Base-by-base conservation (phyloP, 2,113 vertebrate species). In the Catharus fuscescens region DNA sequence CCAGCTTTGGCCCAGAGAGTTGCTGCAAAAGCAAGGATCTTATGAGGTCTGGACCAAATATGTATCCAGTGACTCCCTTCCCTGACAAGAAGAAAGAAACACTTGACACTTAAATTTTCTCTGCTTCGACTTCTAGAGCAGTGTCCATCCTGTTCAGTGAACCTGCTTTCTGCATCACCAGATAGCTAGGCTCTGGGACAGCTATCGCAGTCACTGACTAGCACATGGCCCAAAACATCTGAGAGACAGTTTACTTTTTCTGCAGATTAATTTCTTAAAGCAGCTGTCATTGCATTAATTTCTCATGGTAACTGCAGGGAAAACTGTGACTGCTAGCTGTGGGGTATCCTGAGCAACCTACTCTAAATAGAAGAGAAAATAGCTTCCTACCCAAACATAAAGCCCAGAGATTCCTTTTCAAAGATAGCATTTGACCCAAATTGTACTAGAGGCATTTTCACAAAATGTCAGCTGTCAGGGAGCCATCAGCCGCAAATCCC, bases 241-340 rank as follows among this genome's bases (percentile, higher is more conserved):
- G 45, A 65, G 6, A 66, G 21, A 23, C 21, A n/a, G 15, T 16
- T 40, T 80, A 34, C 5, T 10, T 57, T 20, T 65, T 31, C 61
- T 53, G 5, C 32, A 88, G 28, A 50, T 53, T n/a, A 77, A 14
- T 57, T 70, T 90, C 32, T 53, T 67, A 77, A 9, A 12, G 50
- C 64, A 86, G 36, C 26, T 78, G 18, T 59, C 3, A 0, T 4
- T 1, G 67, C 0, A 0, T 38, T 73, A 74, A 29, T 78, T 86
- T 73, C 54, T 66, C 29, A 48, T n/a, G 21, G 26, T 32, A 80
- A 77, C 50, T 65, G 12, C 34, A 69, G 20, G 25, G 38, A 80
- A 88, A 83, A 90, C 36, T 2, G 11, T 86, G 47, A 62, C 17
- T 0, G 0, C 24, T 67, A 21, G 34, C 61, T 82, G 44, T 34